Evolutionary conservation across 2,797 vertebrate genomes (phyloP).

Genomic region (Lycodopsis pacificus): DNA sequence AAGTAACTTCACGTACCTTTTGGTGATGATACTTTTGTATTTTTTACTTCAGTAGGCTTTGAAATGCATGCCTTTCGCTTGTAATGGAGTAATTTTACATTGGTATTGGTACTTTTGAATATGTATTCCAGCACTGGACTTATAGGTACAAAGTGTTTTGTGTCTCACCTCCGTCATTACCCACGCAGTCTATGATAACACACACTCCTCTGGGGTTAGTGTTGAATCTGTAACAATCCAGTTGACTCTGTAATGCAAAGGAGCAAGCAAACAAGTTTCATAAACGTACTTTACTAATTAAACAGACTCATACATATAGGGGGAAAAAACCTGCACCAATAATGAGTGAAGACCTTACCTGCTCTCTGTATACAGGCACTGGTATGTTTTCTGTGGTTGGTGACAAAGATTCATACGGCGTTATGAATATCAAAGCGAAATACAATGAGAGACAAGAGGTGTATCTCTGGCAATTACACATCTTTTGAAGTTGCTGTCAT

Average conservation of each 20-base stretch:
- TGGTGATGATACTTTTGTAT: not conserved
- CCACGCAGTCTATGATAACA: conserved; percentile 94
- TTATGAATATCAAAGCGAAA: conserved; percentile 21
- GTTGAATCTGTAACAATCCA: conserved; percentile 86
- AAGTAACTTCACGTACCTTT: not conserved
- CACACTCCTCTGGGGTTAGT: conserved; percentile 88
- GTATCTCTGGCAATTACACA: not conserved
- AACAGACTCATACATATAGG: not conserved
- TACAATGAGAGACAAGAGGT: not conserved
- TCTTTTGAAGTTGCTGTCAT: not conserved
- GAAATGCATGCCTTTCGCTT: not conserved
- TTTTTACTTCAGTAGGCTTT: conserved; percentile 8
- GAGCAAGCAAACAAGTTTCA: conserved; percentile 14
- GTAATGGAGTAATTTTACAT: not conserved
- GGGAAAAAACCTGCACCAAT: not conserved
- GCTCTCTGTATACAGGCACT: conserved; percentile 14
- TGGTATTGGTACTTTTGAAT: not conserved
- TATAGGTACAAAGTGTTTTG: conserved; percentile 6
- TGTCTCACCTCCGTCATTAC: conserved; percentile 89
- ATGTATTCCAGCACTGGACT: not conserved
- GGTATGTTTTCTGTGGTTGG: conserved; percentile 32
- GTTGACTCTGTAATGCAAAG: conserved; percentile 63
- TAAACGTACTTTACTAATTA: not conserved
- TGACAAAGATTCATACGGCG: not conserved
- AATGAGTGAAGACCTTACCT: conserved; percentile 46